These are phyloP conservation scores for Hanleya hanleyi DNA, from an alignment of 2,888 invertebrate genomes.

Conservation along the genomic window DNA sequence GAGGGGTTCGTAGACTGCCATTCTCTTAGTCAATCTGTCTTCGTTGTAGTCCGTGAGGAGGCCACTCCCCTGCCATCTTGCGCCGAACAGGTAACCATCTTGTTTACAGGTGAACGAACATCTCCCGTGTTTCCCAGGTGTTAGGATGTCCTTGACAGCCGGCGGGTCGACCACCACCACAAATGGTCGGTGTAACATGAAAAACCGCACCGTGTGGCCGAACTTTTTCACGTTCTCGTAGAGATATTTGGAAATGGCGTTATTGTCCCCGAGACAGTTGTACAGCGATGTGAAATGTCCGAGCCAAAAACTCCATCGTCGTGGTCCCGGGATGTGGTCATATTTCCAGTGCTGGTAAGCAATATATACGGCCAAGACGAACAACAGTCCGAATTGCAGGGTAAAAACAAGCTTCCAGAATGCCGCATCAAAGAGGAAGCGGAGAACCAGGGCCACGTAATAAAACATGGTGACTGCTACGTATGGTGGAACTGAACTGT, in stretches of 20 bases:
- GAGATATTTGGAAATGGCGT: constrained; percentile 1
- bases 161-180: background rate
- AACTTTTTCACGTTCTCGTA: background rate
- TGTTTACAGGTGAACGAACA: background rate
- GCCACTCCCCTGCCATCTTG: background rate
- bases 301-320: background rate
- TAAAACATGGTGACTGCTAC: background rate
- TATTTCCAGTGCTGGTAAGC: background rate
- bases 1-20: background rate
- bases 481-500: too few species aligned
- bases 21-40: background rate
- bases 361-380: background rate
- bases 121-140: background rate
- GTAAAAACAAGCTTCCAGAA: background rate
- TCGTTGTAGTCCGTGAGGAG: background rate
- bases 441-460: background rate
- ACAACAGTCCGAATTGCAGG: background rate
- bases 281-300: background rate
- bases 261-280: background rate
- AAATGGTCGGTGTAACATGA: constrained; percentile 2
- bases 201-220: background rate
- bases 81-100: background rate
- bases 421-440: background rate
- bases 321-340: background rate
- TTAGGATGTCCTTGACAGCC: background rate